Evolutionary conservation across 2,797 vertebrate species (phyloP), one percentile per base, ranked within the genome.

Genomic region (Lagocephalus sceleratus): DNA sequence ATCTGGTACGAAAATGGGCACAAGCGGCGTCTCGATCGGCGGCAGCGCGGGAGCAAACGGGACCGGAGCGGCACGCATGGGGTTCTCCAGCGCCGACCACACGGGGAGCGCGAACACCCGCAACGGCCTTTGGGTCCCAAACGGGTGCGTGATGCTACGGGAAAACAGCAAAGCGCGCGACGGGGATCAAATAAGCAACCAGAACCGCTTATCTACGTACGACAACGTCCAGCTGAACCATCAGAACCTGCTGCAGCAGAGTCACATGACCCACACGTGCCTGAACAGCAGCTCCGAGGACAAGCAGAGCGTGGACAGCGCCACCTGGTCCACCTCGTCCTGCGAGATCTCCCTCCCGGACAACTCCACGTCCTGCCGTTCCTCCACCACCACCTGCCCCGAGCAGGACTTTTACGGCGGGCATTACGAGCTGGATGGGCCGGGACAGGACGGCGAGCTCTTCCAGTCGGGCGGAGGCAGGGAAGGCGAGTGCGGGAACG

Each of bases 271-370:
- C 54, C 70, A 40, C 73, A 72, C 65, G 0, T 89, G 87, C 68
- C 78, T 87, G 25, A 87, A 78, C 83, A 87, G 78, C 85, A 93
- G 85, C 81, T 89, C 92, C 0, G 97, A 99, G 48, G 97, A 99
- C 88, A 98, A 98, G 35, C 97, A 97, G 87, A 99, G 97, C 0
- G 89, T 98, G 9, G 96, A 98, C 90, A 99, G 97, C 2, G 95
- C 97, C 71, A 98, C 97, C 29, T 99, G 97, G 97, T 99, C 97
- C 71, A 98, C 95, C 0, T 99, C 97, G 8, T 99, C 97, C 16
- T 99, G 96, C 25, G 97, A 99, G 66, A 99, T 99, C 84, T 98
- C 97, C 20, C 92, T 99, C 1, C 95, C 95, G 0, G 96, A 99
- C 75, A 95, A 96, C 79, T 97, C 95, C 74, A 94, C 89, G 5